Evolutionary conservation across 2,113 vertebrate species (phyloP).

Genomic region (Scytalopus superciliaris): DNA sequence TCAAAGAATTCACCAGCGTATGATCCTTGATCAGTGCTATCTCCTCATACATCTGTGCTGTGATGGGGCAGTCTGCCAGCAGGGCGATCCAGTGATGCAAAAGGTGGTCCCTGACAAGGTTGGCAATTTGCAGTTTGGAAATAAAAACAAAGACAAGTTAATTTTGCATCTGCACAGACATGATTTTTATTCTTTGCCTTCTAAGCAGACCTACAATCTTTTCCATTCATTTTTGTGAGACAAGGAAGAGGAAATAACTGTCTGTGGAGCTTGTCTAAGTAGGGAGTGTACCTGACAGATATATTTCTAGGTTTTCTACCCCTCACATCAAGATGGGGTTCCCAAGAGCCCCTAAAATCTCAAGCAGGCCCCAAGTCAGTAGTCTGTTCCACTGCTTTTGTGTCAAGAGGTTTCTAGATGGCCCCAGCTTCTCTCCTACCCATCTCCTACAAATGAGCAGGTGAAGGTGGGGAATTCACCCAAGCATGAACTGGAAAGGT

Average conservation of each 20-base stretch:
- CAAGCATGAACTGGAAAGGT: background rate
- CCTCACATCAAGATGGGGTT: background rate
- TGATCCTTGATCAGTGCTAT: conserved; percentile 93
- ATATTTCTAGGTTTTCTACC: background rate
- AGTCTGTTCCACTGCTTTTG: background rate
- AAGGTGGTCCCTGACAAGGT: conserved; percentile 87
- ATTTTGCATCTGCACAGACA: background rate
- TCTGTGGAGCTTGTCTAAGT: background rate
- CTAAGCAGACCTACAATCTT: background rate
- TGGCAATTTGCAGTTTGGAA: background rate
- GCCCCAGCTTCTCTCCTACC: background rate
- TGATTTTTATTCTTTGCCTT: background rate
- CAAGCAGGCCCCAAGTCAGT: background rate
- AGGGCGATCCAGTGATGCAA: conserved; percentile 98
- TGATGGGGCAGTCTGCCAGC: conserved; percentile 95
- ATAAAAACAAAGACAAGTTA: conserved; percentile 46
- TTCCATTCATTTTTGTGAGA: background rate
- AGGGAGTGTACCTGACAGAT: background rate
- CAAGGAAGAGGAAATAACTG: background rate
- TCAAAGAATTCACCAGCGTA: conserved; percentile 94
- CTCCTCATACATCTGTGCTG: conserved; percentile 97
- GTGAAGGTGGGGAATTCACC: background rate
- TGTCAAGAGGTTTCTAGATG: background rate
- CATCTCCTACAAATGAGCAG: background rate
- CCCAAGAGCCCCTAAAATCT: background rate